Evolutionary conservation across 2,113 vertebrate species (phyloP).

Genomic region (Hiodon alosoides): DNA sequence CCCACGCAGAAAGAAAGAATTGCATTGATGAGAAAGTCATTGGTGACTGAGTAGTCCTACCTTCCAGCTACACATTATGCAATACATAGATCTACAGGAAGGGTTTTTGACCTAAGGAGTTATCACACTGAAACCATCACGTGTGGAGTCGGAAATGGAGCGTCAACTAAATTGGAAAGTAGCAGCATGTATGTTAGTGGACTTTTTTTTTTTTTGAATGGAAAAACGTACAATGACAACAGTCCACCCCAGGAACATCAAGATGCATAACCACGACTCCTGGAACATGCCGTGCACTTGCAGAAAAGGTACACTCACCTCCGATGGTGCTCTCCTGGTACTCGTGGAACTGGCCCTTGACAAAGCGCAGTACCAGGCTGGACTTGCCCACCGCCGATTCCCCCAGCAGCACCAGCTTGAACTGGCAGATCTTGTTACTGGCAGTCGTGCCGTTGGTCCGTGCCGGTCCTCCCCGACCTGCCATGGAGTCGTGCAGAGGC

Average conservation of each 20-base stretch:
- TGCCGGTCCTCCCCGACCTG: constrained; percentile 75
- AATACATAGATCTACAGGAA: no score
- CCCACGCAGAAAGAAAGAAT: no score
- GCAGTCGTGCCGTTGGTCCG: constrained; percentile 71
- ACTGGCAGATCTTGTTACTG: constrained; percentile 79
- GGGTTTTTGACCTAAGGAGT: no score
- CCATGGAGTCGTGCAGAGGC: constrained; percentile 61
- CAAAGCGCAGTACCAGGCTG: constrained; percentile 77
- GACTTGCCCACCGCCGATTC: constrained; percentile 73
- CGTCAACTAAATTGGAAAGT: no score
- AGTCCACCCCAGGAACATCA: background rate
- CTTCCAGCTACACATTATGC: no score
- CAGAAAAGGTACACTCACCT: constrained; percentile 55
- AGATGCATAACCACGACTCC: background rate
- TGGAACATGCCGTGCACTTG: background rate
- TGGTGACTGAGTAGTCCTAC: no score
- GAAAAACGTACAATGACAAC: no score
- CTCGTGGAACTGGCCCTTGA: constrained; percentile 82
- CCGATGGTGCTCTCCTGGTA: constrained; percentile 86
- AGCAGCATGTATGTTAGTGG: no score
- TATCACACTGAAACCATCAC: no score
- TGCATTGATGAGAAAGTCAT: no score
- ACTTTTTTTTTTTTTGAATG: no score
- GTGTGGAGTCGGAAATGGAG: no score
- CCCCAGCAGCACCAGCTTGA: constrained; percentile 75